A percentile compares a stretch with the other conserved stretches of the same genome.
phyloP scores from a whole-genome alignment of 2,888 invertebrate species.

The Matsumyia berberina region DNA sequence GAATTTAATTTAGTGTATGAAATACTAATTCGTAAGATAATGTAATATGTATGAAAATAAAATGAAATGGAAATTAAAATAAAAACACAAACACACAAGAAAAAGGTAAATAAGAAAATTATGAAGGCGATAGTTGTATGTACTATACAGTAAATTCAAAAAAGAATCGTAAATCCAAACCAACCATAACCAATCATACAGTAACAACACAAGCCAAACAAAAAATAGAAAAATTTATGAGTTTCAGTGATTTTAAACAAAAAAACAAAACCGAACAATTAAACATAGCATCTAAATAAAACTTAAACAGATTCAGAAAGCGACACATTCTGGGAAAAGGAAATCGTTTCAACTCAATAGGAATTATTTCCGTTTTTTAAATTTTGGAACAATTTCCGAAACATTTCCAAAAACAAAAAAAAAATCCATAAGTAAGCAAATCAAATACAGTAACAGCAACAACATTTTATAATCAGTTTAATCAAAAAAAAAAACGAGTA shows the following conservation, averaged over 20 bases:
- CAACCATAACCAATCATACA: slow-evolving; percentile 33
- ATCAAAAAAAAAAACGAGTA: background rate
- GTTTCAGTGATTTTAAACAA: slow-evolving; percentile 50
- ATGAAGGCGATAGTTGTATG: slow-evolving; percentile 52
- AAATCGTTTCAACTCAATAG: background rate
- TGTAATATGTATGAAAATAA: slow-evolving; percentile 60
- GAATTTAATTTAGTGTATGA: slow-evolving; percentile 78
- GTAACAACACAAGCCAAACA: slow-evolving; percentile 36
- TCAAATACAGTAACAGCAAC: slow-evolving; percentile 9
- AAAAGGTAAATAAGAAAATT: slow-evolving; percentile 38
- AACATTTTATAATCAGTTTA: slow-evolving; percentile 49
- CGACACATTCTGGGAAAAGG: slow-evolving; percentile 11
- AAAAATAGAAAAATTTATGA: slow-evolving; percentile 49
- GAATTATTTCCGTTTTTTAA: slow-evolving; percentile 26
- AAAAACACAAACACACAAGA: slow-evolving; percentile 20
- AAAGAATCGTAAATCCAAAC: slow-evolving; percentile 27
- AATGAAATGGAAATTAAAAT: slow-evolving; percentile 15
- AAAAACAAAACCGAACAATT: background rate
- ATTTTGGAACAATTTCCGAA: slow-evolving; percentile 23
- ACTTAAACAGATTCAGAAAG: slow-evolving; percentile 3
- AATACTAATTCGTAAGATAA: slow-evolving; percentile 75
- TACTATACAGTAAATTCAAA: slow-evolving; percentile 30
- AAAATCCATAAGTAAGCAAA: too few relatives aligned
- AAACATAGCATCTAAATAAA: slow-evolving; percentile 28
- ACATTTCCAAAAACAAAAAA: slow-evolving; percentile 10